phyloP scores from a whole-genome alignment of 2,113 vertebrate species.

The Pantherophis guttatus region DNA sequence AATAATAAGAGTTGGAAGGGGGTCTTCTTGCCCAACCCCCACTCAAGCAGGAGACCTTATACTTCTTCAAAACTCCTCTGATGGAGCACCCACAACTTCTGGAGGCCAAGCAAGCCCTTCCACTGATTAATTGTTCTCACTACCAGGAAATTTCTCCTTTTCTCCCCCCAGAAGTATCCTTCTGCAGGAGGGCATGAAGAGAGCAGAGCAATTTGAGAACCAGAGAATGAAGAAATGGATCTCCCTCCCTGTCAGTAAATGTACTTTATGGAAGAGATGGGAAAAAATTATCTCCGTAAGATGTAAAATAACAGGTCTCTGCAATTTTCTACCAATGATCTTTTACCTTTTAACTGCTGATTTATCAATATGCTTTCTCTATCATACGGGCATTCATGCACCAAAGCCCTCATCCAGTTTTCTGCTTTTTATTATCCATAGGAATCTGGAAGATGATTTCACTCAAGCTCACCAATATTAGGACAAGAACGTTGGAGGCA shows the following conservation, averaged over 20 bases:
- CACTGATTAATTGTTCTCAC: not conserved
- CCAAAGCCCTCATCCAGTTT: constrained; percentile 4
- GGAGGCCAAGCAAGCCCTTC: not conserved
- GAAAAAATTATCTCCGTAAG: too few relatives aligned
- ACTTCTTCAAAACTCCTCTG: not conserved
- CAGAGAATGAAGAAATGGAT: not conserved
- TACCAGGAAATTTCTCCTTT: not conserved
- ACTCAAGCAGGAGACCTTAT: not conserved
- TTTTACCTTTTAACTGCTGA: not conserved
- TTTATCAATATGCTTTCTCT: not conserved
- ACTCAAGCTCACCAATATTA: not conserved
- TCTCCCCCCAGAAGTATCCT: not conserved
- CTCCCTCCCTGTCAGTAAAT: not conserved
- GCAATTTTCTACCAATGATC: not conserved
- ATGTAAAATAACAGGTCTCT: not conserved
- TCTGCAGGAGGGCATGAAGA: not conserved
- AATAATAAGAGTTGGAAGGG: not conserved
- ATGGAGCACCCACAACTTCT: not conserved
- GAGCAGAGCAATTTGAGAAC: not conserved
- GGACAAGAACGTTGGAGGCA: not conserved
- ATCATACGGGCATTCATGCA: not conserved
- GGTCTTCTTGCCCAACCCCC: not conserved
- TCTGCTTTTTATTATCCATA: not conserved
- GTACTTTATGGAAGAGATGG: not conserved
- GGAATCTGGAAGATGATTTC: not conserved